phyloP scores from a whole-genome alignment of 1,140 invertebrate species.

The Drosophila mayri region DNA sequence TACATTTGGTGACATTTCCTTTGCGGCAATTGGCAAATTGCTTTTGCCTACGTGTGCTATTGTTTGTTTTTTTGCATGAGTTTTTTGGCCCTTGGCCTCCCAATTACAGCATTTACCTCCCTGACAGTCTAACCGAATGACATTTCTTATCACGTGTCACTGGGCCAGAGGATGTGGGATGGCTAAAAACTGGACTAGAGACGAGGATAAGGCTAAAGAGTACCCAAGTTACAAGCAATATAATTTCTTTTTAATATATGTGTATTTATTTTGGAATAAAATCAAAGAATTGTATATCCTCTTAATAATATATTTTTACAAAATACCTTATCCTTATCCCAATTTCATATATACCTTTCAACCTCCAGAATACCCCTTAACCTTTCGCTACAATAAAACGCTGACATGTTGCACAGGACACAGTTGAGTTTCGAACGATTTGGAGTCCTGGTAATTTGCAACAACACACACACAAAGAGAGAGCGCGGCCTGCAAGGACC shows the following conservation, averaged over 20 bases:
- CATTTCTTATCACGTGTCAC: slow-evolving; percentile 82
- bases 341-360: background rate
- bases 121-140: slow-evolving; percentile 35
- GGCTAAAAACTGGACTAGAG: background rate
- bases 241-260: background rate
- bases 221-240: background rate
- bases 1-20: slow-evolving; percentile 71
- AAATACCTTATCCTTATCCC: background rate
- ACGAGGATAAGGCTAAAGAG: rapidly evolving
- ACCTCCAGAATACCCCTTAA: background rate
- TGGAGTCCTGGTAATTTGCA: slow-evolving; percentile 67
- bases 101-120: slow-evolving; percentile 40
- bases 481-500: slow-evolving; percentile 31
- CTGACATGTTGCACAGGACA: slow-evolving; percentile 72
- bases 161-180: slow-evolving; percentile 23
- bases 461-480: background rate
- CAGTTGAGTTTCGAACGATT: slow-evolving; percentile 35
- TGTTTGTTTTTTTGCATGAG: slow-evolving; percentile 33
- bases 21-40: slow-evolving; percentile 76
- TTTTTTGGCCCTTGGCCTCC: slow-evolving; percentile 31
- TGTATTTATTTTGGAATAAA: too few species aligned
- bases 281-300: too few species aligned
- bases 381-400: slow-evolving; percentile 53
- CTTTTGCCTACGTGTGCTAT: slow-evolving; percentile 77
- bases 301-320: too few species aligned